Evolutionary conservation across 2,888 invertebrate genomes (phyloP).

Genomic region (Clunio marinus): DNA sequence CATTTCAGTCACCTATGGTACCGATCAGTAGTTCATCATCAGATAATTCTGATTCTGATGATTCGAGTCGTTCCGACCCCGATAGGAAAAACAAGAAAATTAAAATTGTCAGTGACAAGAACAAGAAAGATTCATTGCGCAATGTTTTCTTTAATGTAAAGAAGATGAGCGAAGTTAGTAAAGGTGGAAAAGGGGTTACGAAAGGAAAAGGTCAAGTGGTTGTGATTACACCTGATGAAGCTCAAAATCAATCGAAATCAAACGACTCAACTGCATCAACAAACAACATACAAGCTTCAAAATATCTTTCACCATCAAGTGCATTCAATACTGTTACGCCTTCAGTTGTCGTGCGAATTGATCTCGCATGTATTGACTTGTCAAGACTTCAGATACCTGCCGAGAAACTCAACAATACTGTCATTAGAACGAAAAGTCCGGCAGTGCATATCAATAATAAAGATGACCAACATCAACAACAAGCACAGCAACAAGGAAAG

Average conservation of each 20-base stretch:
- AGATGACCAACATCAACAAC: too few relatives aligned
- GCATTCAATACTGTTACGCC: slow-evolving; percentile 12
- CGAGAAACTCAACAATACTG: slow-evolving; percentile 22
- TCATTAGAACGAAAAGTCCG: slow-evolving; percentile 17
- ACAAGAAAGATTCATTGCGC: slow-evolving; percentile 64
- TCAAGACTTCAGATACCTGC: slow-evolving; percentile 11
- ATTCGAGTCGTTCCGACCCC: background rate
- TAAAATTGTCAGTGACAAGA: slow-evolving; percentile 56
- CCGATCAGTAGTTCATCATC: slow-evolving; percentile 1
- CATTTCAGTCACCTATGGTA: background rate
- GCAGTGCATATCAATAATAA: background rate
- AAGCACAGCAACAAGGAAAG: background rate
- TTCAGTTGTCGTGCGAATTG: slow-evolving; percentile 29
- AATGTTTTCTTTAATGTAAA: slow-evolving; percentile 56
- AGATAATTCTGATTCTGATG: slow-evolving; percentile 19
- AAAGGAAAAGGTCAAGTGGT: slow-evolving; percentile 66
- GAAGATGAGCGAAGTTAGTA: slow-evolving; percentile 59
- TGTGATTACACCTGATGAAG: slow-evolving; percentile 60
- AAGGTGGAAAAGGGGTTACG: slow-evolving; percentile 66
- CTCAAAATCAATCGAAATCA: slow-evolving; percentile 43
- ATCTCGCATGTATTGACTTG: slow-evolving; percentile 25
- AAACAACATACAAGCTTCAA: slow-evolving; percentile 16
- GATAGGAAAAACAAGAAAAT: background rate
- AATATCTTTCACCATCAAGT: slow-evolving; percentile 31
- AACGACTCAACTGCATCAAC: slow-evolving; percentile 23